A percentile compares a stretch with the other conserved stretches of the same genome.
phyloP scores from a whole-genome alignment of 2,797 vertebrate species.

The Eulemur rubriventer region DNA sequence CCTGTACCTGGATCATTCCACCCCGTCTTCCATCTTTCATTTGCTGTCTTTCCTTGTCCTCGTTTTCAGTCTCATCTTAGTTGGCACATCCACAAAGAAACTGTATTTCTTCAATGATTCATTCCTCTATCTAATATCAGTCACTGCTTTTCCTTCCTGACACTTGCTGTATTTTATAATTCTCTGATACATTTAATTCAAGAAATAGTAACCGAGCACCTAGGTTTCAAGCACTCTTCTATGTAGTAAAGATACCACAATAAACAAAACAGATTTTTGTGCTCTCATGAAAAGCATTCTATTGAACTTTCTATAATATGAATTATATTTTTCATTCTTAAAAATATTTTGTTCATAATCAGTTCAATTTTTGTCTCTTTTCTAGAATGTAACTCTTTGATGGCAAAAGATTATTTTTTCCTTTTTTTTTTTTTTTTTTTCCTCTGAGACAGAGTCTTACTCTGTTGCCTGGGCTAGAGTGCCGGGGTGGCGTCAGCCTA shows the following conservation, averaged over 20 bases:
- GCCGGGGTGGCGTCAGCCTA: not conserved
- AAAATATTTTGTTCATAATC: not conserved
- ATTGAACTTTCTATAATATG: not conserved
- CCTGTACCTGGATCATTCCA: not conserved
- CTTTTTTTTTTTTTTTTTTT: not conserved
- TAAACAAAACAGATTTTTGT: not conserved
- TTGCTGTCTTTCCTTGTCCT: not conserved
- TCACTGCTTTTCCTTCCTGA: constrained; percentile 39
- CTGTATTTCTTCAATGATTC: not conserved
- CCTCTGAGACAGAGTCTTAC: not conserved
- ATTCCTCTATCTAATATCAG: not conserved
- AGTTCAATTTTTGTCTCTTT: not conserved
- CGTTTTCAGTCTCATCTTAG: not conserved
- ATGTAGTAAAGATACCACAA: not conserved
- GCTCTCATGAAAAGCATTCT: not conserved
- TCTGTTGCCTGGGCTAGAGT: not conserved
- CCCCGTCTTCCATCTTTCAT: not conserved
- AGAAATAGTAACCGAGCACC: not conserved
- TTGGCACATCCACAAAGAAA: not conserved
- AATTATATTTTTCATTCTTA: not conserved
- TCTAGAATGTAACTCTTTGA: not conserved
- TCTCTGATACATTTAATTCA: constrained; percentile 33
- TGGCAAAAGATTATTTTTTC: not conserved
- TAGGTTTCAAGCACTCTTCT: not conserved
- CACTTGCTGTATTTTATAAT: not conserved